Conservation (phyloP, 1,140 invertebrate species). For the Sycobia sp. region DNA sequence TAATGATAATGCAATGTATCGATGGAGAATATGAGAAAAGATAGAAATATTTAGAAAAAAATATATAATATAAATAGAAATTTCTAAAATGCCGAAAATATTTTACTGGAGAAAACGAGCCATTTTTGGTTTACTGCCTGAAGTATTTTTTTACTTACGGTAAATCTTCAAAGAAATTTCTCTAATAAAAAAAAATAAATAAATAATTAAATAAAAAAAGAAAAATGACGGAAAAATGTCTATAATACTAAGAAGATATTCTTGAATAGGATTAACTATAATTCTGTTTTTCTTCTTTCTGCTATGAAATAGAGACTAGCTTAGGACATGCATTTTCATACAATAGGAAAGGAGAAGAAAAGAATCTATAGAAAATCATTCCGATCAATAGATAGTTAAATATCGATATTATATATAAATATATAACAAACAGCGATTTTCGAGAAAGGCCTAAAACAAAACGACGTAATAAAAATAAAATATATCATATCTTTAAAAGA, state of each 20-base stretch:
- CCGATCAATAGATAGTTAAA: neutral
- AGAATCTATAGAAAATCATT: conserved; percentile 1
- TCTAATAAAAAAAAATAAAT: neutral
- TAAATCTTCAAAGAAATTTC: conserved; percentile 12
- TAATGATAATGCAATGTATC: too few relatives aligned
- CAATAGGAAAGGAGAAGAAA: neutral
- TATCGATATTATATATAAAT: too few relatives aligned
- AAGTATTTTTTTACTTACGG: conserved; percentile 17
- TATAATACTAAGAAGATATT: neutral
- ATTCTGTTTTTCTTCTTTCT: conserved; percentile 14
- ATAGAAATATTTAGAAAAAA: neutral
- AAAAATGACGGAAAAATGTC: neutral
- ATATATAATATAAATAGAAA: neutral
- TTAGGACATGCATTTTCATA: neutral
- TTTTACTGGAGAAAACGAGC: conserved; percentile 1
- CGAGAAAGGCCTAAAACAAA: conserved; percentile 24
- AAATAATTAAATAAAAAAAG: too few relatives aligned
- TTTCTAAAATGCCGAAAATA: conserved; percentile 4
- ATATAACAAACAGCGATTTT: neutral
- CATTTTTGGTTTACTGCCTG: neutral
- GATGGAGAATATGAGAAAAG: too few relatives aligned
- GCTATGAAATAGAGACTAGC: neutral
- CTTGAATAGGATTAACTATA: neutral
- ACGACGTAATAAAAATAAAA: neutral
- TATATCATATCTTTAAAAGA: conserved; percentile 18